Conservation (phyloP, 2,888 invertebrate genomes). For the Metalampra italica region DNA sequence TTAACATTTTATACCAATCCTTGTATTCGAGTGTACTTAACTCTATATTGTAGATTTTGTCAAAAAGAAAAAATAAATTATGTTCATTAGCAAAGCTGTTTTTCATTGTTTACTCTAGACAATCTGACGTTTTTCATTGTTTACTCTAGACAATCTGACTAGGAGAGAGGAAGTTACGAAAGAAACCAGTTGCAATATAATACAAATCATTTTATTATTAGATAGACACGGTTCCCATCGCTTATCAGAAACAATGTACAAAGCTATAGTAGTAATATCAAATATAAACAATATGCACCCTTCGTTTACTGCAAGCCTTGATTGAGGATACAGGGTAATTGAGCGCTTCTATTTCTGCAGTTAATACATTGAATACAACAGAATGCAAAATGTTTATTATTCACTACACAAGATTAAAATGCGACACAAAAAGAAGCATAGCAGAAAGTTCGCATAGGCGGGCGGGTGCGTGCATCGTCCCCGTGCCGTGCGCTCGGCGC, state of each 20-base stretch:
- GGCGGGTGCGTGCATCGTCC: conserved; percentile 17
- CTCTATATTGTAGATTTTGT: conserved; percentile 75
- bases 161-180: conserved; percentile 6
- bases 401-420: conserved; percentile 72
- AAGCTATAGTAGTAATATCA: conserved; percentile 82
- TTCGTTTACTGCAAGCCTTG: conserved; percentile 78
- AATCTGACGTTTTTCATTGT: neutral
- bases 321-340: conserved; percentile 75
- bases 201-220: conserved; percentile 85
- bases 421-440: conserved; percentile 71
- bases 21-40: conserved; percentile 78
- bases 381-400: conserved; percentile 72
- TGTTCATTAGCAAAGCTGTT: conserved; percentile 63
- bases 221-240: conserved; percentile 85
- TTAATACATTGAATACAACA: conserved; percentile 67
- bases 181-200: conserved; percentile 67
- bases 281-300: conserved; percentile 80
- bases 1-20: conserved; percentile 77
- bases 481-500: conserved; percentile 18
- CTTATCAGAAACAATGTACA: conserved; percentile 85
- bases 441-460: conserved; percentile 49
- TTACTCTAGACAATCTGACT: too few relatives aligned
- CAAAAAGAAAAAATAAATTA: conserved; percentile 72
- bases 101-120: neutral
- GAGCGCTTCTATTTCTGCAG: conserved; percentile 77